Evolutionary conservation across 2,113 vertebrate species (phyloP).

Genomic region (Balaenoptera acutorostrata): DNA sequence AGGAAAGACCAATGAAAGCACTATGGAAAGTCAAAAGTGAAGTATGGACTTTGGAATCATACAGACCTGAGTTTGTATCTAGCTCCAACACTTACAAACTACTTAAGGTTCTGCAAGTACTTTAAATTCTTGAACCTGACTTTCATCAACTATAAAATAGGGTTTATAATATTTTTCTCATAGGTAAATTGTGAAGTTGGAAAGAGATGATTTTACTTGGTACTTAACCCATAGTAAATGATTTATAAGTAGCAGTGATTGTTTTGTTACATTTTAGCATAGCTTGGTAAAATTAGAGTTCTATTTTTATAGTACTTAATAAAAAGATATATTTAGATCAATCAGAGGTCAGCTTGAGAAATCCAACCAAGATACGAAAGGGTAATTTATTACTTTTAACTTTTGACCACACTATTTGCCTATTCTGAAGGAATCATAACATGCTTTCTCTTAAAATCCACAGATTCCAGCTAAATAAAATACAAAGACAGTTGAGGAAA

Average conservation of each 20-base stretch:
- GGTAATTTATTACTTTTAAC: neutral
- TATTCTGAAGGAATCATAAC: conserved; percentile 9
- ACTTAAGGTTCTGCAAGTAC: neutral
- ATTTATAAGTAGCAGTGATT: neutral
- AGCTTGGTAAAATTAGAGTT: neutral
- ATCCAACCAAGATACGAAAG: neutral
- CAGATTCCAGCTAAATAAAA: neutral
- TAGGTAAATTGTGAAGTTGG: neutral
- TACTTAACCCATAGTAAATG: neutral
- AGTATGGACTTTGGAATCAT: neutral
- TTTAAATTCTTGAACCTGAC: neutral
- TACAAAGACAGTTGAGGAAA: neutral
- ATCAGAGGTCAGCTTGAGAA: neutral
- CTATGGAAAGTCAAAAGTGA: neutral
- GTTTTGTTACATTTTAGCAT: neutral
- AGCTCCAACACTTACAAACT: neutral
- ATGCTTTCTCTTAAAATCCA: neutral
- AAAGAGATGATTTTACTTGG: neutral
- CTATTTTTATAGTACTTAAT: neutral
- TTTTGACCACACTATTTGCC: neutral
- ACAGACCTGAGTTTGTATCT: neutral
- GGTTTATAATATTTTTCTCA: neutral
- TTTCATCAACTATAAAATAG: neutral
- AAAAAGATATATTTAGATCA: neutral
- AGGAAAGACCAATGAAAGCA: neutral